phyloP scores from a whole-genome alignment of 2,888 invertebrate species.

The Heteromurus nitidus region DNA sequence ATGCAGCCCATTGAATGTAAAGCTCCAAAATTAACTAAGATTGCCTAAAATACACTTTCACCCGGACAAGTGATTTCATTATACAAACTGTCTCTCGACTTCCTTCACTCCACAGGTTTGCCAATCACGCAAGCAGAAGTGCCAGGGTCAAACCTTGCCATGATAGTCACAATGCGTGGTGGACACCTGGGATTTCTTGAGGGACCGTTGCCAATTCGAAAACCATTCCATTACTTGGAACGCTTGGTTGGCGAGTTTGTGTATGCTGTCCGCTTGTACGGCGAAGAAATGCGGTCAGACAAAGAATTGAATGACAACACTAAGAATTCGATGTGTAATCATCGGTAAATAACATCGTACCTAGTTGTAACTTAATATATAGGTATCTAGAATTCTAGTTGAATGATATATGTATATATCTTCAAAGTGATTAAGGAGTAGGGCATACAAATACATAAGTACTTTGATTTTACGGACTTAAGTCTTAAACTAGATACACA shows the following conservation, averaged over 20 bases:
- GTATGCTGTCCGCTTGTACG: conserved; percentile 62
- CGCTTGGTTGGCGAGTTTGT: conserved; percentile 70
- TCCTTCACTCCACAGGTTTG: conserved; percentile 78
- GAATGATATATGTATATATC: no score
- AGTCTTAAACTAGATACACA: no score
- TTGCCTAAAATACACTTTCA: no score
- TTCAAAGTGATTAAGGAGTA: no score
- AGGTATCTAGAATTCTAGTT: no score
- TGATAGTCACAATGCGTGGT: conserved; percentile 80
- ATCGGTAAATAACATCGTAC: no score
- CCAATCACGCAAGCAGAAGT: conserved; percentile 81
- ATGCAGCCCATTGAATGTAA: conserved; percentile 86
- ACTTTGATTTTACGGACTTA: no score
- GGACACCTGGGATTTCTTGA: conserved; percentile 72
- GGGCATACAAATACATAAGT: no score
- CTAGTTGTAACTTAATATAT: no score
- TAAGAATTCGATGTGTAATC: conserved; percentile 57
- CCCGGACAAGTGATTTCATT: no score
- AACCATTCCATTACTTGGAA: conserved; percentile 72
- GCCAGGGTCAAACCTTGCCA: conserved; percentile 81
- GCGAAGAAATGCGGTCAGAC: conserved; percentile 61
- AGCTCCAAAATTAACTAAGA: no score
- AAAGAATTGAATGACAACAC: conserved; percentile 61
- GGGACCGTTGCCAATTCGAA: conserved; percentile 67
- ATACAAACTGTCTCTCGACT: not conserved